phyloP scores from a whole-genome alignment of 2,888 invertebrate species.

The Darwinula stevensoni region DNA sequence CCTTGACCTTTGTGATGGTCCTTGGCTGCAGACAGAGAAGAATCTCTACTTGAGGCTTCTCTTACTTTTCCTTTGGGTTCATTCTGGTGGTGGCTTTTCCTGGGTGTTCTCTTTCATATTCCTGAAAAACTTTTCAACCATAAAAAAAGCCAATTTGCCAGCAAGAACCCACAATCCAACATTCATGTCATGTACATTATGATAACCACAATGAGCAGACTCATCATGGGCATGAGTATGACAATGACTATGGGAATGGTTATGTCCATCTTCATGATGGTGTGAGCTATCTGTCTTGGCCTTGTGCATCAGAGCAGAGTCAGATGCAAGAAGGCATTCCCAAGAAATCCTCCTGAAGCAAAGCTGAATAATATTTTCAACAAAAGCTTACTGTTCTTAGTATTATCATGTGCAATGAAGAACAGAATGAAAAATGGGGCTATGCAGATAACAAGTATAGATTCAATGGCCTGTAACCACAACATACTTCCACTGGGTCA shows the following conservation, averaged over 20 bases:
- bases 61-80: too few species aligned
- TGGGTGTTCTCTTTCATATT: constrained; percentile 58
- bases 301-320: constrained; percentile 94
- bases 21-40: too few species aligned
- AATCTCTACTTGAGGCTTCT: too few species aligned
- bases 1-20: too few species aligned
- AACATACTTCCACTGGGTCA: constrained; percentile 15
- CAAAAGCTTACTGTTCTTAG: constrained; percentile 47
- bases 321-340: constrained; percentile 92
- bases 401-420: constrained; percentile 68
- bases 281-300: too few species aligned
- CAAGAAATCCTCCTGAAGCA: constrained; percentile 79
- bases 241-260: constrained; percentile 18
- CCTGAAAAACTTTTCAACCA: constrained; percentile 73
- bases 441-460: constrained; percentile 75
- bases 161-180: constrained; percentile 81
- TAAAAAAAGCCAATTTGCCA: constrained; percentile 69
- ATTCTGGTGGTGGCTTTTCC: too few species aligned
- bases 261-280: constrained; percentile 19
- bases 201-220: constrained; percentile 17
- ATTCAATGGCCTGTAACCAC: constrained; percentile 55
- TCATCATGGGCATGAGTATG: constrained; percentile 23
- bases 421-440: constrained; percentile 79
- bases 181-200: constrained; percentile 43
- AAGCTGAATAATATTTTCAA: constrained; percentile 71